A percentile compares a stretch with the other conserved stretches of the same genome.
These are phyloP conservation scores for Macrosoma leucophasiata DNA, from an alignment of 2,888 invertebrate species.

Conservation along the genomic window DNA sequence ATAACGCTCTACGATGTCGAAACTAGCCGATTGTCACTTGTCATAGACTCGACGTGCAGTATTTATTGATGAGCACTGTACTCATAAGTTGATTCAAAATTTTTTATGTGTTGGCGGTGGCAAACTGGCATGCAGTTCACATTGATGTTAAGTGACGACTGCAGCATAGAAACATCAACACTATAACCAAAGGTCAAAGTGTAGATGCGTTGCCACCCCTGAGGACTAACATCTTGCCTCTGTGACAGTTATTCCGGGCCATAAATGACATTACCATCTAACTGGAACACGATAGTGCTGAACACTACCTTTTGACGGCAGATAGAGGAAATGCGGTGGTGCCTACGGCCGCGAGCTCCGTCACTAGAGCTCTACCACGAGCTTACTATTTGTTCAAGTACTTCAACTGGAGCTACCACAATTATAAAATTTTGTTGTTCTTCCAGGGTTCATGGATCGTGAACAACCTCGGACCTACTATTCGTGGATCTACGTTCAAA, in stretches of 20 bases:
- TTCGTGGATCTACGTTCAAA: conserved; percentile 17
- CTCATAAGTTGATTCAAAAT: too few species aligned
- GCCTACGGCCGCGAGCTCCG: not conserved
- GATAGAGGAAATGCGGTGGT: not conserved
- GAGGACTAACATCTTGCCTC: too few species aligned
- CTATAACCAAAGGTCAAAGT: too few species aligned
- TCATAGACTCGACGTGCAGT: too few species aligned
- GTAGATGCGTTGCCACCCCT: too few species aligned
- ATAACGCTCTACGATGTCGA: too few species aligned
- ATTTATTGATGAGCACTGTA: too few species aligned
- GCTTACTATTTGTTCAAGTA: not conserved
- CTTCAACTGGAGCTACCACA: not conserved
- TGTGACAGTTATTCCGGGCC: not conserved
- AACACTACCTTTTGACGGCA: not conserved
- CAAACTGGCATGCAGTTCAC: too few species aligned
- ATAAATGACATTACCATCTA: not conserved
- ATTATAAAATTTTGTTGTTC: not conserved
- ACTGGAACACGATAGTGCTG: not conserved
- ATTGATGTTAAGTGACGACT: too few species aligned
- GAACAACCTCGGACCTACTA: conserved; percentile 20
- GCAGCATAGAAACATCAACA: too few species aligned
- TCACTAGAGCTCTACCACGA: not conserved
- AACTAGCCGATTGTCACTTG: too few species aligned
- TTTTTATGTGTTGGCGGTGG: too few species aligned
- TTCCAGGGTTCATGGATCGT: conserved; percentile 20